Base-by-base conservation (phyloP, 2,888 invertebrate genomes). In the Heliconius erato region DNA sequence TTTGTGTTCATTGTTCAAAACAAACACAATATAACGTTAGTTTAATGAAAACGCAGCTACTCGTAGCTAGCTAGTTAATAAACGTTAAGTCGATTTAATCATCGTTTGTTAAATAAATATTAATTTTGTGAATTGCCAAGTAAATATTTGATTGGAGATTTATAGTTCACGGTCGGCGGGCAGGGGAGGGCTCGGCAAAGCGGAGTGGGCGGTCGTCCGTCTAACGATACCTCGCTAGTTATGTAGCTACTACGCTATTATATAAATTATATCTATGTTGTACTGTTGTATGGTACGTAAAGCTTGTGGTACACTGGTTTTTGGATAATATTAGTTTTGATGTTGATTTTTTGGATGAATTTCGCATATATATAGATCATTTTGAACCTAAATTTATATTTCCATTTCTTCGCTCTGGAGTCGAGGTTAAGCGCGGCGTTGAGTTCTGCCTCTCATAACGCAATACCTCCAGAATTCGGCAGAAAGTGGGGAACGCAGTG, bases 51-150 rank as follows among this genome's bases (percentile, higher is more conserved):
- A 86, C 79, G 78, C 80, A 81, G 83, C 78, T 80, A 32, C 32
- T 32, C 32, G 32, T 32, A 76, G 82, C 87, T 86, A 88, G 83
- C 79, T 81, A 76, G 82, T 87, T 86, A 88, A 89, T 88, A 88
- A 90, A 89, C 67, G 79, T 79, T 80, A 80, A 83, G 79, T 87
- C 88, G 87, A 87, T 87, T 89, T 90, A 91, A 90, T 91, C 88
- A 90, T 87, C 88, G 88, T 85, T 88, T 90, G 90, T 90, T 89
- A 87, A 89, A 88, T 88, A 92, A 92, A 93, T 92, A 94, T 94
- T 94, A 93, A 94, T 94, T 91, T 91, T 88, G 91, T 91, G 91
- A 91, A 93, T 93, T 91, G 92, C 86, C 88, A 83, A 83, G 91
- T 90, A 90, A 94, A 94, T 91, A 91, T 93, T 93, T 89, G 90